These are phyloP conservation scores for Thamnophis elegans DNA, from an alignment of 2,797 vertebrate species.

Conservation along the genomic window DNA sequence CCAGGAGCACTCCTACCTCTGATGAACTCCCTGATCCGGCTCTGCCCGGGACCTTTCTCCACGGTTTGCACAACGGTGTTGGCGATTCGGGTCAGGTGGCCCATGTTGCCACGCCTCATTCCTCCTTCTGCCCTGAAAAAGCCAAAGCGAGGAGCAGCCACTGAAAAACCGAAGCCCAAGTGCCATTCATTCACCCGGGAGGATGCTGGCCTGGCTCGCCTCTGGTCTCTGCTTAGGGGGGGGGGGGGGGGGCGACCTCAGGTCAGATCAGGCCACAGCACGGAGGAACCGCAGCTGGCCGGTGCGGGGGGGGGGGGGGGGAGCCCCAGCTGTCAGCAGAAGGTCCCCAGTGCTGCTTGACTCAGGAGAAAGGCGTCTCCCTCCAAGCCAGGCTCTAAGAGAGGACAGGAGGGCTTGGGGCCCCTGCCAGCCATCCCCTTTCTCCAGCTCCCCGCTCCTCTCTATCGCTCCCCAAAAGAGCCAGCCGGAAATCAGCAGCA, in stretches of 20 bases:
- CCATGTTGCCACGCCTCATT: slow-evolving; percentile 94
- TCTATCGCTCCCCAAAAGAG: background rate
- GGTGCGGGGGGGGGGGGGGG: background rate
- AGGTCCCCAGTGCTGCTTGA: no score
- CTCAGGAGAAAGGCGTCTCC: background rate
- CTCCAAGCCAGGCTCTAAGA: background rate
- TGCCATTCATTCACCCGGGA: accelerated
- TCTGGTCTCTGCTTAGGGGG: background rate
- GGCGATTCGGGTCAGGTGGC: slow-evolving; percentile 94
- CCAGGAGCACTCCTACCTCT: slow-evolving; percentile 75
- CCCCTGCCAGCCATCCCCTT: background rate
- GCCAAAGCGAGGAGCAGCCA: background rate
- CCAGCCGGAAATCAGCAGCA: no score
- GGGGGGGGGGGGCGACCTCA: accelerated
- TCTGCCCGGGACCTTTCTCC: slow-evolving; percentile 88
- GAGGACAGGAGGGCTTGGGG: background rate
- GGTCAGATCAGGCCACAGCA: accelerated
- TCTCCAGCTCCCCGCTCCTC: background rate
- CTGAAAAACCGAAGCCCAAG: background rate
- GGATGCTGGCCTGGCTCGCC: no score
- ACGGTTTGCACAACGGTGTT: slow-evolving; percentile 93
- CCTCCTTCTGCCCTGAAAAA: slow-evolving; percentile 85
- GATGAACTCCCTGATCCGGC: slow-evolving; percentile 85
- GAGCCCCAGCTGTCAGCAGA: background rate
- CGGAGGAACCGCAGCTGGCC: background rate